Evolutionary conservation across 1,140 invertebrate genomes (phyloP), one percentile per base, ranked within the genome.

Genomic region (Sesamia nonagrioides): DNA sequence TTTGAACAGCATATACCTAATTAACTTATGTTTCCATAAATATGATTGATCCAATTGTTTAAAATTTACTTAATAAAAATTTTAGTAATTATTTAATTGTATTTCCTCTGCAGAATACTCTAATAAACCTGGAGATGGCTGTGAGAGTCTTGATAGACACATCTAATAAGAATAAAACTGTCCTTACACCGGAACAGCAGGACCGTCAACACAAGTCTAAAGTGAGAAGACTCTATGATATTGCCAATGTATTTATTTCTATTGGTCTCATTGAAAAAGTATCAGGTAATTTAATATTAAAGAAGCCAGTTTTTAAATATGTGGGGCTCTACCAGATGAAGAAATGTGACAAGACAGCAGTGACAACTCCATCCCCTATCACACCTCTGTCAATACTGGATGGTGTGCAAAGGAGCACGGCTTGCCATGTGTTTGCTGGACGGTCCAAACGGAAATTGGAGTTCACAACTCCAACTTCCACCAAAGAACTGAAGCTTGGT

Each of bases 231-330:
- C 92, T 97, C 2, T 97, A 97, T 94, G 97, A 97, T 85, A 97
- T 97, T 87, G 97, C 97, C 40, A 97, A 97, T 94, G 96, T 97
- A 69, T 94, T 97, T 75, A 96, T 96, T 77, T 97, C 96, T 76
- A 96, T 97, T 81, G 95, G 96, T 77, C 94, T 97, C 60, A 97
- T 97, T 78, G 94, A 95, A 88, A 97, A 97, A 89, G 95, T 97
- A 52, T 95, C 96, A 73, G 93, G 93, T 81, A 95, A 93, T 83
- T 89, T 91, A 84, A 93, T 95, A 83, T 95, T 96, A 78, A 96
- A 96, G 82, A 97, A 97, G 87, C 97, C 97, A 79, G 96, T 96
- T 79, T 97, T 97, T 90, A 95, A 96, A 83, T 97, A 97, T 91
- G 96, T 96, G 76, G 97, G 97, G 18, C 97, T 96, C 50, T 86